Percentiles rank a stretch among this genome's conserved stretches.
These are phyloP conservation scores for Pterocles gutturalis DNA, from an alignment of 2,113 vertebrate genomes.

Conservation along the genomic window DNA sequence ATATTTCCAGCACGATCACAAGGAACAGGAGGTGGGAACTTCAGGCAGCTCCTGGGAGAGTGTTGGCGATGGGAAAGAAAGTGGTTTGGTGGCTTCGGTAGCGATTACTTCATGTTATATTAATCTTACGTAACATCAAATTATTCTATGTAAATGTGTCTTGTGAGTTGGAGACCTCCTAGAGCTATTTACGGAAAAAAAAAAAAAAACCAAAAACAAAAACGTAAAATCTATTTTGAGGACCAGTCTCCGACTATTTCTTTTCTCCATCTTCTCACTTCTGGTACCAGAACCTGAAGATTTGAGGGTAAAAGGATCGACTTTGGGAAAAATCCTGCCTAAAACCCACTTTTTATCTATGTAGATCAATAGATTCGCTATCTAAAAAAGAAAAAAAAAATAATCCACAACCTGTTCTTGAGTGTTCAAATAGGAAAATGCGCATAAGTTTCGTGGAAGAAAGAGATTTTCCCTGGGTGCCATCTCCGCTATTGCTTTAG, in stretches of 20 bases:
- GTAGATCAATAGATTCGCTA: fast-evolving
- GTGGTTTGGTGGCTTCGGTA: background rate
- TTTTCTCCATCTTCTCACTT: background rate
- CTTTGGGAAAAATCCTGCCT: fast-evolving
- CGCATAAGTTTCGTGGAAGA: fast-evolving
- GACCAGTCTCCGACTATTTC: background rate
- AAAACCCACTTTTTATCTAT: fast-evolving
- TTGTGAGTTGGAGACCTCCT: background rate
- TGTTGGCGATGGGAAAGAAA: background rate
- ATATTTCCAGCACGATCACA: background rate
- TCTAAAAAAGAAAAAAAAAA: background rate
- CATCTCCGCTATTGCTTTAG: background rate
- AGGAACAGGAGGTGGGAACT: background rate
- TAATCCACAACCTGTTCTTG: fast-evolving
- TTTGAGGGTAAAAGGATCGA: fast-evolving
- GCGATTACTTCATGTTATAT: background rate
- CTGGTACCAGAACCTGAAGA: background rate
- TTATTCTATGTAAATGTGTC: background rate
- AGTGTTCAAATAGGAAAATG: fast-evolving
- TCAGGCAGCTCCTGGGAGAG: background rate
- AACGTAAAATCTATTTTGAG: fast-evolving
- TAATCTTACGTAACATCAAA: fast-evolving
- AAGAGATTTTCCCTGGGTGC: background rate
- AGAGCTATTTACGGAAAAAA: fast-evolving
- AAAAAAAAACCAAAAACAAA: background rate